These are phyloP conservation scores for Pseudocheirus occidentalis DNA, from an alignment of 2,797 vertebrate genomes.

Conservation along the genomic window DNA sequence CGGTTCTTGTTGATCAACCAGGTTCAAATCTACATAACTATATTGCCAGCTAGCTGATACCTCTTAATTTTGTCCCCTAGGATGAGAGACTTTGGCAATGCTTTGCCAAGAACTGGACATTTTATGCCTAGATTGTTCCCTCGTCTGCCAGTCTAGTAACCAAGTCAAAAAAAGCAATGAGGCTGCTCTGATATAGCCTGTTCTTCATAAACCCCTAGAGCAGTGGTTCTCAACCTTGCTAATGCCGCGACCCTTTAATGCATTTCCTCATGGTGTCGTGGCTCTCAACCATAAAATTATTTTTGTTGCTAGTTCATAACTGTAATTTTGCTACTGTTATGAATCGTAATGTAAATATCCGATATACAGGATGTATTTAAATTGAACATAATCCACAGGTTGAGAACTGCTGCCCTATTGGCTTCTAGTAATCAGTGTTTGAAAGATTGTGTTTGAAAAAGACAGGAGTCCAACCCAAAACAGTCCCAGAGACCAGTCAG, in stretches of 20 bases:
- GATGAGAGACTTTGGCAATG: background rate
- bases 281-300: too few relatives aligned
- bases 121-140: background rate
- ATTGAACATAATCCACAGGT: too few relatives aligned
- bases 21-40: background rate
- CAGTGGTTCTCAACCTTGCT: too few relatives aligned
- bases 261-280: too few relatives aligned
- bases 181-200: background rate
- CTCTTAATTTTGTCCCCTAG: background rate
- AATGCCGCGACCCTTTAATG: too few relatives aligned
- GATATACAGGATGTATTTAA: too few relatives aligned
- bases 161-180: background rate
- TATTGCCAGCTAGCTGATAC: background rate
- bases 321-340: too few relatives aligned
- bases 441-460: background rate
- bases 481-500: background rate
- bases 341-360: too few relatives aligned
- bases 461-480: background rate
- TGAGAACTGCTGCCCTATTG: too few relatives aligned
- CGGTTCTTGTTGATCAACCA: background rate
- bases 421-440: background rate
- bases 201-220: background rate
- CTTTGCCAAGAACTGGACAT: background rate
- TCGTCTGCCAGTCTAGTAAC: background rate
- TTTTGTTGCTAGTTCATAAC: too few relatives aligned